These are phyloP conservation scores for Picus viridis DNA, from an alignment of 2,797 vertebrate species.

Conservation along the genomic window DNA sequence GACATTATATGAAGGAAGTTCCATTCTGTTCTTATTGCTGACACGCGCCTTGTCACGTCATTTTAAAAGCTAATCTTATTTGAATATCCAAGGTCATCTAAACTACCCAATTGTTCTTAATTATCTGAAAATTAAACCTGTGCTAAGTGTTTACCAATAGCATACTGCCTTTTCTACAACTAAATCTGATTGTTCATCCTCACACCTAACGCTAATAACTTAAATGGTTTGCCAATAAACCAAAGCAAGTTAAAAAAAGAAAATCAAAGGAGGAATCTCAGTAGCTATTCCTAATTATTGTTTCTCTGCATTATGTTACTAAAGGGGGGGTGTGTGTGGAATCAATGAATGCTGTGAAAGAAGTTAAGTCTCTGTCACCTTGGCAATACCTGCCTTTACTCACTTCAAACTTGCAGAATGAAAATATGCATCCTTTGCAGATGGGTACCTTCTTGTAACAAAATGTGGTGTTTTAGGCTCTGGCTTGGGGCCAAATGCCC, in stretches of 20 bases:
- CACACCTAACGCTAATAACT: slow-evolving; percentile 42
- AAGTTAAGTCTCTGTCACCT: neutral
- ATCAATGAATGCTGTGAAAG: slow-evolving; percentile 14
- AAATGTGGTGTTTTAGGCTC: neutral
- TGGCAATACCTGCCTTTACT: neutral
- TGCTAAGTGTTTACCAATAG: slow-evolving; percentile 53
- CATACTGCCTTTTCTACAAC: slow-evolving; percentile 55
- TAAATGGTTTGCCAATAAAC: slow-evolving; percentile 64
- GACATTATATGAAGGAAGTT: neutral
- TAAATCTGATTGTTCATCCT: slow-evolving; percentile 49
- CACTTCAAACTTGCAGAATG: neutral
- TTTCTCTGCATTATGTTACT: slow-evolving; percentile 34
- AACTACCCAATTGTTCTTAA: slow-evolving; percentile 59
- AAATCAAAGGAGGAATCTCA: slow-evolving; percentile 47
- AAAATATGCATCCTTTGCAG: slow-evolving; percentile 2
- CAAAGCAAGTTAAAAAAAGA: neutral
- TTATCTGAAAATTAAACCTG: slow-evolving; percentile 62
- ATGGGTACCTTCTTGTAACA: neutral
- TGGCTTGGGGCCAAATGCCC: too few species aligned
- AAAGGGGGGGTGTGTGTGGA: too few species aligned
- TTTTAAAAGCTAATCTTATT: slow-evolving; percentile 57
- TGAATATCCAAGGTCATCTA: slow-evolving; percentile 27
- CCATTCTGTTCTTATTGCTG: neutral
- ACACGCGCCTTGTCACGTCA: slow-evolving; percentile 40
- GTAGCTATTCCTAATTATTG: slow-evolving; percentile 46